phyloP scores from a whole-genome alignment of 2,888 invertebrate genomes.

The Brenthis ino region DNA sequence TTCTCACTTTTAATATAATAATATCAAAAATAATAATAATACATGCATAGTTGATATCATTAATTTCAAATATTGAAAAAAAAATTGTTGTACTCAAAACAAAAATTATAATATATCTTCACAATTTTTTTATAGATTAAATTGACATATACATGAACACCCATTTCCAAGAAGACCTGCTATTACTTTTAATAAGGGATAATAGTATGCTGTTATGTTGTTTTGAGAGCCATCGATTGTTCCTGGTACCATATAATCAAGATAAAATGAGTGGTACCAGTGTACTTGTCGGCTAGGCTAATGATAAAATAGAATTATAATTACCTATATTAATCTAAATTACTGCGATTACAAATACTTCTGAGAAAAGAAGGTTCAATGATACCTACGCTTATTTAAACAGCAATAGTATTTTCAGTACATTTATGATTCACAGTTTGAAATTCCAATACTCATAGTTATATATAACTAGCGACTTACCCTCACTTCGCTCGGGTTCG shows the following conservation, averaged over 20 bases:
- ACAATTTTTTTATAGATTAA: too few relatives aligned
- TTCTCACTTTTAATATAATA: too few relatives aligned
- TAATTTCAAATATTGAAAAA: too few relatives aligned
- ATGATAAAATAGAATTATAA: constrained; percentile 64
- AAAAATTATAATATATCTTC: too few relatives aligned
- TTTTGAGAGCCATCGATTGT: constrained; percentile 33
- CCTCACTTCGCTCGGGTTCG: too few relatives aligned
- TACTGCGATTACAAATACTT: constrained; percentile 44
- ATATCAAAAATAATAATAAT: too few relatives aligned
- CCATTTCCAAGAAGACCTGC: constrained; percentile 11
- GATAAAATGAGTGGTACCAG: constrained; percentile 55
- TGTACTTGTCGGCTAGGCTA: constrained; percentile 55
- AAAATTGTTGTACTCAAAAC: too few relatives aligned
- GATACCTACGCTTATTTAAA: constrained; percentile 7
- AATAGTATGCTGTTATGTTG: constrained; percentile 23
- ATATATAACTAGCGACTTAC: not conserved
- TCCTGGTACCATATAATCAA: constrained; percentile 49
- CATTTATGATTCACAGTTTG: not conserved
- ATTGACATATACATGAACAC: constrained; percentile 8
- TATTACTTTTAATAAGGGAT: constrained; percentile 23
- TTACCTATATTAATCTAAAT: constrained; percentile 67
- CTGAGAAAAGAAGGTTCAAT: constrained; percentile 28
- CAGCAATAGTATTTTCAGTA: not conserved
- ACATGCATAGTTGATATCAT: too few relatives aligned
- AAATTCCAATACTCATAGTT: not conserved